Base-by-base conservation (phyloP, 2,113 vertebrate genomes). In the Noturus placidus region DNA sequence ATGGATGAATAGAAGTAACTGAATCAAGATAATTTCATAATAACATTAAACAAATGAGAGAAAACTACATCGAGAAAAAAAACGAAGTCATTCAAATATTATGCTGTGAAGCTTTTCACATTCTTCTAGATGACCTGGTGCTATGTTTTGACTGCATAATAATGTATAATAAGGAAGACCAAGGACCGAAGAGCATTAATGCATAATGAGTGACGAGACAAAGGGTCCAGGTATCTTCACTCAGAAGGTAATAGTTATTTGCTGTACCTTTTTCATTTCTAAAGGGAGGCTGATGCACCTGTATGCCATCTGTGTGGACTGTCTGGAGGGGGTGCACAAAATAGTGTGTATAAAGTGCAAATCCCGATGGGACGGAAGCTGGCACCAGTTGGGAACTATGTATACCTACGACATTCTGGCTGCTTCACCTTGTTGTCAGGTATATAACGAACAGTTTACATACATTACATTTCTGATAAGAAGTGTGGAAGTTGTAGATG, bases 321-420 rank as follows among this genome's bases (percentile, higher is more conserved):
- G 98, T 95, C 94, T 99, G 94, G 98, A 99, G 92, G 98, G 98
- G 13, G 98, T 99, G 93, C 98, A 99, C 94, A 99, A 99, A 96
- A 99, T 99, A 86, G 97, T 99, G 92, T 99, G 98, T 95, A 99
- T 99, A 94, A 99, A 99, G 93, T 99, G 98, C 94, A 99, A 99
- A 93, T 99, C 98, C 0, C 96, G 97, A 33, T 99, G 98, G 98
- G 98, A 99, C 76, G 98, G 98, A 91, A 99, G 98, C 95, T 99
- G 98, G 98, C 98, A 99, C 93, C 98, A 99, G 90, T 94, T 99
- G 95, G 98, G 98, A 92, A 99, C 98, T 72, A 97, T 99, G 98
- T 99, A 99, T 80, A 99, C 98, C 88, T 99, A 99, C 0, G 98
- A 99, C 92, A 99, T 99, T 92, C 95, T 99, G 94, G 98, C 98